Evolutionary conservation across 2,797 vertebrate genomes (phyloP).

Genomic region (Schizopygopsis malacanthus): DNA sequence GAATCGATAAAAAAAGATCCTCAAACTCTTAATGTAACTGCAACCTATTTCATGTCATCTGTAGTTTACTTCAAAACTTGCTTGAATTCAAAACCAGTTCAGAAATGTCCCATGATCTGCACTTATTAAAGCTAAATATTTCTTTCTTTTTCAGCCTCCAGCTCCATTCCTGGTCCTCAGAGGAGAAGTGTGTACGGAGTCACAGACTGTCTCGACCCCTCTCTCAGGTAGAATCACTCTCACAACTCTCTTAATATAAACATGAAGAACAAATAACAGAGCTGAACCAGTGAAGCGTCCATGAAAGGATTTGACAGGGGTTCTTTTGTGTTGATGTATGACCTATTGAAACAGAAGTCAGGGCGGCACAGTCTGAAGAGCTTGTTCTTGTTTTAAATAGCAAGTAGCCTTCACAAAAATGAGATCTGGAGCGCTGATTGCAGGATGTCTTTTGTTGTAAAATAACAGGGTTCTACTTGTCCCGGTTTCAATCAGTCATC

Average conservation of each 20-base stretch:
- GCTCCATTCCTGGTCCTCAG: constrained; percentile 77
- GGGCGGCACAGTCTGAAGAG: not conserved
- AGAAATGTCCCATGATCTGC: constrained; percentile 1
- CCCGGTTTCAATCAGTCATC: not conserved
- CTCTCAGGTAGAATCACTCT: constrained; percentile 76
- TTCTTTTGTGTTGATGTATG: constrained; percentile 5
- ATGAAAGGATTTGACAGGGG: not conserved
- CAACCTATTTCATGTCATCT: not conserved
- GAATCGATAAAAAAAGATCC: not conserved
- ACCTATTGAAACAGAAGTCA: not conserved
- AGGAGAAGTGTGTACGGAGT: constrained; percentile 71
- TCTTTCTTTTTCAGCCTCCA: constrained; percentile 69
- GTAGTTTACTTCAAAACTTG: not conserved
- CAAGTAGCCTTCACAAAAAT: constrained; percentile 1
- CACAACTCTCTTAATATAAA: not conserved
- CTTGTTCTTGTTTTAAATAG: constrained; percentile 26
- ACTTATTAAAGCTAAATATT: constrained; percentile 7
- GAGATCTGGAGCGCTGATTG: constrained; percentile 21
- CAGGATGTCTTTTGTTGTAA: not conserved
- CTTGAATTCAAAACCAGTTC: not conserved
- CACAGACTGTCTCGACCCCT: constrained; percentile 74
- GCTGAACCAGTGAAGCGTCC: not conserved
- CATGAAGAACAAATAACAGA: not conserved
- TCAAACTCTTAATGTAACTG: not conserved
- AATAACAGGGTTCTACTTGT: not conserved